Evolutionary conservation across 1,140 invertebrate species (phyloP).

Genomic region (Parasteatoda tepidariorum): DNA sequence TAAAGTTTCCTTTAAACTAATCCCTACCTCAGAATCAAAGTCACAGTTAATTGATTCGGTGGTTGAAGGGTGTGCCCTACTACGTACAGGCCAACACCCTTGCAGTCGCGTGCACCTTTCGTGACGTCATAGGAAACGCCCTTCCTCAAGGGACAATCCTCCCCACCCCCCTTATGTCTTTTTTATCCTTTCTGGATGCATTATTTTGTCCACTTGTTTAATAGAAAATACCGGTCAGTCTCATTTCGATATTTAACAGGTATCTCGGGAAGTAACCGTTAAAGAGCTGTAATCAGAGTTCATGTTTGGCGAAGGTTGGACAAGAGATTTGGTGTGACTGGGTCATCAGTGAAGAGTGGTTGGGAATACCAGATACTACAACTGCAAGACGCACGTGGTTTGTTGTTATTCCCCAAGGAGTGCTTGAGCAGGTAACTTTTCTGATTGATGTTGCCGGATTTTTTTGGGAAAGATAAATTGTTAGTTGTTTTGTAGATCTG

Average conservation of each 20-base stretch:
- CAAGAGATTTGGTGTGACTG: background rate
- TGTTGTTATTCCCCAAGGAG: background rate
- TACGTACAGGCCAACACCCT: conserved; percentile 47
- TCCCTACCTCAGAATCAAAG: conserved; percentile 37
- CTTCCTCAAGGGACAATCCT: conserved; percentile 47
- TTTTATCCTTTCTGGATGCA: background rate
- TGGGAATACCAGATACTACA: background rate
- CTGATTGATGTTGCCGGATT: background rate
- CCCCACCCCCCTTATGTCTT: background rate
- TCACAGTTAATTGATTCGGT: conserved; percentile 44
- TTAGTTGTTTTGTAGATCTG: too few species aligned
- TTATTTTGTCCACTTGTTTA: conserved; percentile 42
- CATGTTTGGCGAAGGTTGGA: background rate
- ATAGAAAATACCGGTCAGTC: background rate
- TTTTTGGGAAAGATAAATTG: background rate
- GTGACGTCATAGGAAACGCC: conserved; percentile 53
- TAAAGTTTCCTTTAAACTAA: conserved; percentile 12
- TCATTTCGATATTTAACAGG: conserved; percentile 47
- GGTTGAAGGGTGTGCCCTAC: conserved; percentile 38
- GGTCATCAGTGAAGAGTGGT: background rate
- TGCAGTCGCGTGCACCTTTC: conserved; percentile 38
- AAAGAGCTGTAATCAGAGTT: background rate
- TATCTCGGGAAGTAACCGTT: background rate
- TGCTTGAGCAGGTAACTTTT: background rate
- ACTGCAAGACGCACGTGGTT: background rate